Evolutionary conservation across 2,888 invertebrate species (phyloP).

Genomic region (Prosapia bicincta): DNA sequence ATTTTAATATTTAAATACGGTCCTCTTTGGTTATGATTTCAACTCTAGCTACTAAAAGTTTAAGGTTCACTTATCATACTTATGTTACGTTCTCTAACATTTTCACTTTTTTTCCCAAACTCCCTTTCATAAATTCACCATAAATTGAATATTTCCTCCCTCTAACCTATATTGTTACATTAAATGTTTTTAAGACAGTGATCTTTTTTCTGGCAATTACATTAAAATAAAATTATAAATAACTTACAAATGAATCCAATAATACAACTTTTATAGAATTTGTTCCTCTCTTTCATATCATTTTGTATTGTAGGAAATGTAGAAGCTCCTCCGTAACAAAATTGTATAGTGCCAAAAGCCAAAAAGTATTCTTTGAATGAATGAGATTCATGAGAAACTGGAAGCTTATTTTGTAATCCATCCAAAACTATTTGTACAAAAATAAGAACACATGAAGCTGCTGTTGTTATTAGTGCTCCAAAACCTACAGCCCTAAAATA

Average conservation of each 20-base stretch:
- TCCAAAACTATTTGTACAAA: slow-evolving; percentile 60
- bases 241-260: slow-evolving; percentile 59
- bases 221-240: background rate
- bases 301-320: slow-evolving; percentile 77
- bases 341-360: slow-evolving; percentile 66
- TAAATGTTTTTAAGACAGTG: too few relatives aligned
- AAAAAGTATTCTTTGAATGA: slow-evolving; percentile 62
- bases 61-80: too few relatives aligned
- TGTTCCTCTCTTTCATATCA: slow-evolving; percentile 64
- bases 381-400: slow-evolving; percentile 52
- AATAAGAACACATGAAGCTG: slow-evolving; percentile 59
- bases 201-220: too few relatives aligned
- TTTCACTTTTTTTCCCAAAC: too few relatives aligned
- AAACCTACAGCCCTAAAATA: slow-evolving; percentile 57
- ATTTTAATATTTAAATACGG: too few relatives aligned
- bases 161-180: too few relatives aligned
- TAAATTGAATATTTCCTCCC: too few relatives aligned
- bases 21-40: too few relatives aligned
- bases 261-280: slow-evolving; percentile 61
- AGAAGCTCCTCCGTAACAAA: slow-evolving; percentile 69
- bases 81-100: too few relatives aligned
- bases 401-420: slow-evolving; percentile 46
- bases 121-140: too few relatives aligned
- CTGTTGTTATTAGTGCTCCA: slow-evolving; percentile 59
- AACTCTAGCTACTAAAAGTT: too few relatives aligned